These are phyloP conservation scores for Platerodrilus igneus DNA, from an alignment of 2,888 invertebrate genomes.

Conservation along the genomic window DNA sequence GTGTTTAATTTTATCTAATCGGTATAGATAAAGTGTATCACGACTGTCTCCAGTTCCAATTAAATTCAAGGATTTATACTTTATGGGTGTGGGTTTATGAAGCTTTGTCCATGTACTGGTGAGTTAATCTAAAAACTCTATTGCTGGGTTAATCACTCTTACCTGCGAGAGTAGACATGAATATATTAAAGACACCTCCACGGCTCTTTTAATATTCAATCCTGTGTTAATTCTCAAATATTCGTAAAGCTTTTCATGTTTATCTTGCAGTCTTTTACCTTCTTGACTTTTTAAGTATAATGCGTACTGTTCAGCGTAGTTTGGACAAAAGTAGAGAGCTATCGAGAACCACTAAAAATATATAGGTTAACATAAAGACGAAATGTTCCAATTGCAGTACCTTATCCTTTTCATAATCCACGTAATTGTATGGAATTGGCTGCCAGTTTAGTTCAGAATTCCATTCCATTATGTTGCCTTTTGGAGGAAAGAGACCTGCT, in stretches of 20 bases:
- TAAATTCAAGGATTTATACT: too few species aligned
- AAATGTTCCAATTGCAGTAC: too few species aligned
- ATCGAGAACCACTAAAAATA: conserved; percentile 4
- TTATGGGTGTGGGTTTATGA: too few species aligned
- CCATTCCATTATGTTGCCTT: conserved; percentile 53
- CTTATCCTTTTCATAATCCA: too few species aligned
- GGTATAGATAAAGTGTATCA: too few species aligned
- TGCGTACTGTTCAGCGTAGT: conserved; percentile 1
- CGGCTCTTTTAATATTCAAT: conserved; percentile 1
- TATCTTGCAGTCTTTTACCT: background rate
- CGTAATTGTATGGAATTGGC: conserved; percentile 36
- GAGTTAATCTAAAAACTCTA: too few species aligned
- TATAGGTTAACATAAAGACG: too few species aligned
- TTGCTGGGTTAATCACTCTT: too few species aligned
- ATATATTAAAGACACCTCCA: conserved; percentile 1
- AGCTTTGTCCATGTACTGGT: too few species aligned
- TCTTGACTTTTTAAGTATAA: background rate
- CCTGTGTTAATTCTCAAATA: conserved; percentile 11
- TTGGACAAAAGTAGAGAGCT: conserved; percentile 1
- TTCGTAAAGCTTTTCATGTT: conserved; percentile 7
- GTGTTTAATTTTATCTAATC: too few species aligned
- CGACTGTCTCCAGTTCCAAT: too few species aligned
- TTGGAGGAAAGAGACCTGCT: conserved; percentile 64
- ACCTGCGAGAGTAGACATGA: conserved; percentile 2
- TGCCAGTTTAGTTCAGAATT: conserved; percentile 44